Base-by-base conservation (phyloP, 1,140 invertebrate species). In the Medauroidea extradentata region DNA sequence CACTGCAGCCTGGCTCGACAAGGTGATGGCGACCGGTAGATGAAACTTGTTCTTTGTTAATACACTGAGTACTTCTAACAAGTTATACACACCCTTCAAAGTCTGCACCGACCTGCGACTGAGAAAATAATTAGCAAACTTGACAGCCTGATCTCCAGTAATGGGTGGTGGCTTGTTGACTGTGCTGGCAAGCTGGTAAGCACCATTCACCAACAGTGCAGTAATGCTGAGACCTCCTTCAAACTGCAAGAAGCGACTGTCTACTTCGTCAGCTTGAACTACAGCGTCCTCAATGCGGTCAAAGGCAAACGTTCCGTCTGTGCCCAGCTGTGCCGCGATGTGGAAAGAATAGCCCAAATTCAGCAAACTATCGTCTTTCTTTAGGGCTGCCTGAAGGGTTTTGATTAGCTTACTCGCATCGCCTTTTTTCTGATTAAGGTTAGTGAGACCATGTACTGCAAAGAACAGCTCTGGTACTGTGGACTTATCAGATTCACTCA, bases 241-340 rank as follows among this genome's bases (percentile, higher is more conserved):
- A 77, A 95, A 98, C 77, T 97, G 89, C 39, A 96, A 78, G 63
- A 88, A 86, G 67, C 85, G 85, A 9, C 88, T 87, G 78, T 97
- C 90, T 21, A 96, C 87, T 83, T 98, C 94, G 81, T 99, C 95
- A 29, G 94, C 94, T 73, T 97, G 93, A 13, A 93, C 87, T 63
- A 97, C 79, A 42, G 91, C 86, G 78, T 96, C 93, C 78, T 96
- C 93, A 48, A 96, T 87, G 48, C 89, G 83, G 57, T 91, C 85
- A 56, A 85, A 82, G 34, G 88, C 87, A 76, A 90, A 89, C 65
- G 85, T 84, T 39, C 86, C 81, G 61, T 82, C 81, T 19, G 78
- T 73, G 0, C 84, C 85, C 2, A 88, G 65, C 23, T 79, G 78
- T 21, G 90, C 75, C 39, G 90, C 91, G 57, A 93, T 82, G 61